Evolutionary conservation across 92 coral and sea anemone species (phyloP).

Genomic region (Zoanthus sansibaricus): DNA sequence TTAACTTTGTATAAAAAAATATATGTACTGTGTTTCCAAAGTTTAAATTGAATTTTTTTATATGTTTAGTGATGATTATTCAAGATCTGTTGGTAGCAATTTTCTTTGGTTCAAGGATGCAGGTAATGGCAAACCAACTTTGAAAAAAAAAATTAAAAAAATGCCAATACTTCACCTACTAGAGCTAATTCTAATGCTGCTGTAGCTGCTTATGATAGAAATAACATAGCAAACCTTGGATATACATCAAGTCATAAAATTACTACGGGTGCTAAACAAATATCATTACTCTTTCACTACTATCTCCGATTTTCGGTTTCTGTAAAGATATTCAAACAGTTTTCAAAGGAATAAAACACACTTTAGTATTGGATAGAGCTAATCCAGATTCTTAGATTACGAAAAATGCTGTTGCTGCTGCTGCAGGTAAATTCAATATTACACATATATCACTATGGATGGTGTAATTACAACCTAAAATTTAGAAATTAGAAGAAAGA

Average conservation of each 20-base stretch:
- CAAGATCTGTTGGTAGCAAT: no score
- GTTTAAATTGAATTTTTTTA: no score
- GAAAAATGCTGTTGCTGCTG: conserved; percentile 28
- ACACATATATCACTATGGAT: conserved; percentile 28
- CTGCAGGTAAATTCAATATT: conserved; percentile 34
- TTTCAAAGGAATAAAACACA: no score
- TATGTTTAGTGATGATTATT: no score
- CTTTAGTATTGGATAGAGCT: not conserved
- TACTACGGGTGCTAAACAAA: conserved; percentile 19
- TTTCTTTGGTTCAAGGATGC: no score
- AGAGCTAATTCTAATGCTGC: not conserved
- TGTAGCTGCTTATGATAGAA: conserved; percentile 12
- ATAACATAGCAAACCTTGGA: conserved; percentile 26
- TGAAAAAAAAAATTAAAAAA: no score
- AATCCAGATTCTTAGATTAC: not conserved
- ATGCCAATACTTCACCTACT: no score
- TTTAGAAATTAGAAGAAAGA: conserved; percentile 4
- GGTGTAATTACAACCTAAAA: conserved; percentile 24
- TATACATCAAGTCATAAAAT: conserved; percentile 29
- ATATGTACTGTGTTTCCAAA: no score
- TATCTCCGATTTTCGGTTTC: no score
- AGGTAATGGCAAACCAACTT: no score
- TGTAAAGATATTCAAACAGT: no score
- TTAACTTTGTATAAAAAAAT: no score
- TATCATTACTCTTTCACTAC: conserved; percentile 4